Evolutionary conservation across 2,888 invertebrate species (phyloP), one percentile per base, ranked within the genome.

Genomic region (Papilio demoleus): DNA sequence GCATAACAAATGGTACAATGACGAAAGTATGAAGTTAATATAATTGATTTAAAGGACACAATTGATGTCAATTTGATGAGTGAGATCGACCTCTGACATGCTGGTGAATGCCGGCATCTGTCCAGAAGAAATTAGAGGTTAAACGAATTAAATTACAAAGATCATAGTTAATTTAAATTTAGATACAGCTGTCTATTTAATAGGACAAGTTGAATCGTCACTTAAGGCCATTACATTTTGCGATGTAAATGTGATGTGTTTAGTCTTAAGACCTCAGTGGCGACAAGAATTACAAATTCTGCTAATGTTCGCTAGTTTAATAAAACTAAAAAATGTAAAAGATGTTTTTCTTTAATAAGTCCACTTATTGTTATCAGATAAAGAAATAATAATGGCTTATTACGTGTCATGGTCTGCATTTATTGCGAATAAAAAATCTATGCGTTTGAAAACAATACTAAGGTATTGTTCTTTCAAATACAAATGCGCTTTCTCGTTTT

Each of bases 51-150:
- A 68, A 64, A 68, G 27, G 67, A 59, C 64, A 45, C 64, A 89
- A 90, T 89, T 90, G 87, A 88, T 84, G 88, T 80, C 85, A 84
- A 88, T 69, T 61, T 61, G 65, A 65, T 86, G 82, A 87, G 85
- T 81, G 79, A 81, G 81, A 82, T 82, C 83, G 86, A 87, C 86
- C 87, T 82, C 78, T 81, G 75, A 79, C 83, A 83, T 81, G 81
- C 78, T 19, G 42, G 42, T 1, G 17, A 19, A 19, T 45, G 9
- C 17, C 80, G 81, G 80, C 76, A 79, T 81, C 79, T 78, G 85
- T 84, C 82, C 82, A 80, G 82, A 84, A 83, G 83, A 85, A 87
- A 84, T 84, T 81, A 83, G 82, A 86, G 85, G 86, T 88, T 90
- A 88, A 90, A 88, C 83, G 83, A 88, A 87, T 90, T 85, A 90